These are phyloP conservation scores for Psittacula derbiana DNA, from an alignment of 2,797 vertebrate species.

Conservation along the genomic window DNA sequence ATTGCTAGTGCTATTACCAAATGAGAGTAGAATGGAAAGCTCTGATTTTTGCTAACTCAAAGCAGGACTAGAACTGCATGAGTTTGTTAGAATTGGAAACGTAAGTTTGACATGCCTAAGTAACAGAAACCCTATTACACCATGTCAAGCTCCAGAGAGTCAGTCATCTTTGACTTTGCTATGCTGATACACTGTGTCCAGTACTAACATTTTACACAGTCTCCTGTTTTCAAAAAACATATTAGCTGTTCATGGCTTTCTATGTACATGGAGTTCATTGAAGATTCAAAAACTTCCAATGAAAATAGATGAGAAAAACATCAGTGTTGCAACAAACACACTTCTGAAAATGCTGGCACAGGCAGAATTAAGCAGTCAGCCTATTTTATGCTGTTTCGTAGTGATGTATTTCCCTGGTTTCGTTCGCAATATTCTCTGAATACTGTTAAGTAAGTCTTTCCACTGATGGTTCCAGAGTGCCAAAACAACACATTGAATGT, in stretches of 20 bases:
- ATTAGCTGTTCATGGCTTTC: neutral
- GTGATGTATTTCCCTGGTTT: slow-evolving; percentile 2
- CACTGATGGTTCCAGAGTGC: neutral
- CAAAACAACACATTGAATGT: neutral
- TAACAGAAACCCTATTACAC: neutral
- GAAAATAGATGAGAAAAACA: neutral
- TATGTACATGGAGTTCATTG: neutral
- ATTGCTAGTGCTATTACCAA: neutral
- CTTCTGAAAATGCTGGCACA: neutral
- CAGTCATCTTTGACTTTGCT: neutral
- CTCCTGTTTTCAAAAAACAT: neutral
- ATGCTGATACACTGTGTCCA: neutral
- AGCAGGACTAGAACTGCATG: neutral
- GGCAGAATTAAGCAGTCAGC: neutral
- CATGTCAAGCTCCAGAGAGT: neutral
- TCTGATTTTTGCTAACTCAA: slow-evolving; percentile 3
- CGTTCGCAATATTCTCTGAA: slow-evolving; percentile 20
- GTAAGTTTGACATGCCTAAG: neutral
- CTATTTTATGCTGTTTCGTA: neutral
- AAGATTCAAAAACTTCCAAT: neutral
- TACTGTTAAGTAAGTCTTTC: slow-evolving; percentile 45
- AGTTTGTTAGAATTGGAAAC: neutral
- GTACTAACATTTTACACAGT: neutral
- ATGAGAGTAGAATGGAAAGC: neutral
- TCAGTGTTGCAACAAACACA: neutral